phyloP scores from a whole-genome alignment of 2,888 invertebrate species.

The Holacanthella duospinosa region DNA sequence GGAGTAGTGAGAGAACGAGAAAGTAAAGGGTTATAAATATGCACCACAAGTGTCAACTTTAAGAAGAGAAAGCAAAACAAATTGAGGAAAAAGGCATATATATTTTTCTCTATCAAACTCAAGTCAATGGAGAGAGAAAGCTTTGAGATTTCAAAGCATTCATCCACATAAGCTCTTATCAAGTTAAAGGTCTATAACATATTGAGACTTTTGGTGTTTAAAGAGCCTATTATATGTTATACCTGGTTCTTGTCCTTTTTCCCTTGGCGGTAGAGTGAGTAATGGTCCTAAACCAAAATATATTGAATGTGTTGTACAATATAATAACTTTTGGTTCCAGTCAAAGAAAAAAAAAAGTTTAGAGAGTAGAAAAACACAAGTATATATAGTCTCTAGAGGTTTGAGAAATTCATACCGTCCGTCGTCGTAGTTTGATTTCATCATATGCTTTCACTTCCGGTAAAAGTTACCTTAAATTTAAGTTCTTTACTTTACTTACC shows the following conservation, averaged over 20 bases:
- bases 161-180: background rate
- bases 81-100: background rate
- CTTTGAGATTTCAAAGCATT: background rate
- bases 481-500: too few species aligned
- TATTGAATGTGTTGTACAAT: background rate
- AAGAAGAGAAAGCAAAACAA: background rate
- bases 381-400: background rate
- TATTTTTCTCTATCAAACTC: too few species aligned
- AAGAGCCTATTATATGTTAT: background rate
- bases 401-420: background rate
- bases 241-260: background rate
- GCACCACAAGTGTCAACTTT: background rate
- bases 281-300: background rate
- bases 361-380: background rate
- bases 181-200: background rate
- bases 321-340: slow-evolving; percentile 3
- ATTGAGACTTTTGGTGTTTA: background rate
- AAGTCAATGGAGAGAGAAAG: background rate
- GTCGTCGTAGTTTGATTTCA: too few species aligned
- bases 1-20: too few species aligned
- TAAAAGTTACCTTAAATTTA: background rate
- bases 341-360: background rate
- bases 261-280: background rate
- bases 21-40: too few species aligned
- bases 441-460: background rate